phyloP scores from a whole-genome alignment of 2,113 vertebrate genomes.

The Spheniscus mendiculus region DNA sequence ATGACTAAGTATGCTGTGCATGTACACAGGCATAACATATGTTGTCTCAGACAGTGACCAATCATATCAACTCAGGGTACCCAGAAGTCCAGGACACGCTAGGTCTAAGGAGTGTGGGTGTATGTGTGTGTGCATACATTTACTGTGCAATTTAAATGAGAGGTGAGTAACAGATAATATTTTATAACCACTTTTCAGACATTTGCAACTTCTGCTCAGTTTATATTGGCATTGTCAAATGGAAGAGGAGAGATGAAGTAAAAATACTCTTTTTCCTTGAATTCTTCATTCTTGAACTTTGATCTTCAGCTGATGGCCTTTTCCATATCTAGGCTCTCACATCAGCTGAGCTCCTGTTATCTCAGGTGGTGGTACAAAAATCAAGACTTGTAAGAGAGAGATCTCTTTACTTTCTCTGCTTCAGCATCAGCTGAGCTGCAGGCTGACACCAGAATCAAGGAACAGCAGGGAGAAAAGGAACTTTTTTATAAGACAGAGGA shows the following conservation, averaged over 20 bases:
- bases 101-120: not conserved
- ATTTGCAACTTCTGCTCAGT: not conserved
- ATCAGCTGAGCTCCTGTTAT: not conserved
- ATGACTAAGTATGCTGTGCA: not conserved
- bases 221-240: not conserved
- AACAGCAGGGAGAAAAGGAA: not conserved
- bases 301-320: not conserved
- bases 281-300: not conserved
- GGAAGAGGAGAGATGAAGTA: not conserved
- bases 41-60: not conserved
- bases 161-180: not conserved
- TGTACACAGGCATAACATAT: not conserved
- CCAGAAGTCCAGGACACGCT: not conserved
- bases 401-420: not conserved
- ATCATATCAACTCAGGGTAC: not conserved
- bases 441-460: not conserved
- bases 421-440: not conserved
- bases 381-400: not conserved
- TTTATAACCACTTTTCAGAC: not conserved
- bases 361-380: not conserved
- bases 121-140: accelerated
- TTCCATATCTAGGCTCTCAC: not conserved
- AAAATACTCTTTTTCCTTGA: not conserved
- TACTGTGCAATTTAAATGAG: not conserved
- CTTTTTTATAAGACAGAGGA: not conserved